Base-by-base conservation (phyloP, 2,888 invertebrate species). In the Lacanobia oleracea region DNA sequence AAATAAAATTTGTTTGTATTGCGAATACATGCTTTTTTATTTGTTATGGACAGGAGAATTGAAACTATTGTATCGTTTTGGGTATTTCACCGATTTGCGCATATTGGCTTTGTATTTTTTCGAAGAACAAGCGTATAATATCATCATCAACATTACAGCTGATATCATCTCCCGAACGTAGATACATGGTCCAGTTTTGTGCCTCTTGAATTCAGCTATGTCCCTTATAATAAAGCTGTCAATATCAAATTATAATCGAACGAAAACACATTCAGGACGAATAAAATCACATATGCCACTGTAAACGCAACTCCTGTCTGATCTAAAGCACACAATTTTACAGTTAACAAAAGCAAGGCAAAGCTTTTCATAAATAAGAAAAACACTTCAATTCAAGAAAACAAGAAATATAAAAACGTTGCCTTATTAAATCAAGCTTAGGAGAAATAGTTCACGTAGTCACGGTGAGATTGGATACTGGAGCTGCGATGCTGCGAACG, bases 401-500 rank as follows among this genome's bases (percentile, higher is more conserved):
- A 60, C 37, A 65, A 43, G 48, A 67, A 59, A 67, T 63, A 57
- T 53, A 81, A 65, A 53, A 65, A 56, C 23, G 9, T 60, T 9
- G 56, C 12, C 51, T 69, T 48, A 76, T 77, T 65, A 75, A 65
- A 78, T 81, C 56, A 69, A 78, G 69, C 69, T 69, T 65, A 61
- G 12, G 12, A 45, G 69, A 57, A 81, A 57, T 69, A 61, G 54
- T 76, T 65, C 64, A 69, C 69, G 69, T 81, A 68, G 57, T 23
- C 50, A 40, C 56, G 48, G 48, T 69, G 64, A 78, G 77, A 76
- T 69, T 76, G 77, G 77, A 76, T 81, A n/a, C 61, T 57, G 61
- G 23, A 64, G 54, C 53, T 53, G 64, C 56, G 68, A 68, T 57
- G 50, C 53, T 56, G 64, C 51, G 64, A 75, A 68, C 33, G 18